phyloP scores from a whole-genome alignment of 2,888 invertebrate genomes.

The Nebria salina region DNA sequence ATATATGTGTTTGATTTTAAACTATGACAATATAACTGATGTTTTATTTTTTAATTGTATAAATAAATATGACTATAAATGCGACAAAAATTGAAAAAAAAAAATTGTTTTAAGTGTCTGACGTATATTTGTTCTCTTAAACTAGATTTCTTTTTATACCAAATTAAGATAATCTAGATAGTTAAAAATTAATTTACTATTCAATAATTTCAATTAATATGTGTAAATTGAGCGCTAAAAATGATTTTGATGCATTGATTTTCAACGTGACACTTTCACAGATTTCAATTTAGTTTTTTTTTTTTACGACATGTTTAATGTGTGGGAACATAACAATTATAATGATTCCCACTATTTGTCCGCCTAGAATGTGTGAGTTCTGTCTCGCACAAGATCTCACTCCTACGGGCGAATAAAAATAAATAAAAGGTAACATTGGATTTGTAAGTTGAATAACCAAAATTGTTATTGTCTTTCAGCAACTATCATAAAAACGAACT shows the following conservation, averaged over 20 bases:
- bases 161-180: too few species aligned
- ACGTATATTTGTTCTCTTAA: neutral
- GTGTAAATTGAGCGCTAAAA: too few species aligned
- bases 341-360: slow-evolving; percentile 21
- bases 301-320: slow-evolving; percentile 27
- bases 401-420: neutral
- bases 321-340: slow-evolving; percentile 35
- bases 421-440: neutral
- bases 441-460: neutral
- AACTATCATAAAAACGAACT: neutral
- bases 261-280: neutral
- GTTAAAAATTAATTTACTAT: too few species aligned
- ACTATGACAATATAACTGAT: neutral
- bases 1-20: slow-evolving; percentile 10
- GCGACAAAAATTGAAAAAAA: neutral
- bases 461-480: neutral
- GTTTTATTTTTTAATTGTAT: neutral
- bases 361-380: neutral
- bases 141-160: too few species aligned
- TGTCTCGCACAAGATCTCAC: neutral
- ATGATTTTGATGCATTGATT: neutral
- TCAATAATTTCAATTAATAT: too few species aligned
- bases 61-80: neutral
- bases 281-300: neutral
- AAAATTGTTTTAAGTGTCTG: neutral